phyloP scores from a whole-genome alignment of 2,888 invertebrate species.

The Patella caerulea region DNA sequence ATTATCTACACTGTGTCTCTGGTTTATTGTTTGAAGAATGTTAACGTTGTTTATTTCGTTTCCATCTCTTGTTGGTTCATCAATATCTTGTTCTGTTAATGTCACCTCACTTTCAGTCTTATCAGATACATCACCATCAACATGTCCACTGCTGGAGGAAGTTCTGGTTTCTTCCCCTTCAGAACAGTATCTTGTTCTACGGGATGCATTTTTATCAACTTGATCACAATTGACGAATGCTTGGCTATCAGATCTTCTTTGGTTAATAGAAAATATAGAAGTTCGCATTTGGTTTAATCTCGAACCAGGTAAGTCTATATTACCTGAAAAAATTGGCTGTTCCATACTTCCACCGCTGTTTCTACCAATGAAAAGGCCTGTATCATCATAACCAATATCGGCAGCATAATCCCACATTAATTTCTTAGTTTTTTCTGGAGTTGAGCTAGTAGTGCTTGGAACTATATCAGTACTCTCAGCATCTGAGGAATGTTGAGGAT shows the following conservation, averaged over 20 bases:
- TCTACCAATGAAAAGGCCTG: slow-evolving; percentile 43
- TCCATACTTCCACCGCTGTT: not conserved
- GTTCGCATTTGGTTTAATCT: slow-evolving; percentile 11
- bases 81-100: slow-evolving; percentile 1
- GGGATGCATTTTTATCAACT: slow-evolving; percentile 12
- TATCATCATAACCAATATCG: slow-evolving; percentile 52
- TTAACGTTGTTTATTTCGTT: not conserved
- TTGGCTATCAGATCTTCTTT: not conserved
- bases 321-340: slow-evolving; percentile 13
- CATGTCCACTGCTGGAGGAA: slow-evolving; percentile 34
- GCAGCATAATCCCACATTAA: slow-evolving; percentile 62
- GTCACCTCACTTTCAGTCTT: slow-evolving; percentile 1
- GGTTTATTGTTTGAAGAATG: not conserved
- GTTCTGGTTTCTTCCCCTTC: slow-evolving; percentile 43
- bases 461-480: slow-evolving; percentile 45
- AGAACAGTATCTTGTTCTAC: slow-evolving; percentile 29
- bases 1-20: slow-evolving; percentile 11
- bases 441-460: slow-evolving; percentile 38
- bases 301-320: slow-evolving; percentile 27
- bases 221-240: slow-evolving; percentile 10
- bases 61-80: slow-evolving; percentile 11
- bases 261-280: not conserved
- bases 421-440: slow-evolving; percentile 39
- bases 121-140: slow-evolving; percentile 23
- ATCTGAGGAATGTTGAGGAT: slow-evolving; percentile 31